Evolutionary conservation across 2,113 vertebrate genomes (phyloP).

Genomic region (Epinephelus lanceolatus): DNA sequence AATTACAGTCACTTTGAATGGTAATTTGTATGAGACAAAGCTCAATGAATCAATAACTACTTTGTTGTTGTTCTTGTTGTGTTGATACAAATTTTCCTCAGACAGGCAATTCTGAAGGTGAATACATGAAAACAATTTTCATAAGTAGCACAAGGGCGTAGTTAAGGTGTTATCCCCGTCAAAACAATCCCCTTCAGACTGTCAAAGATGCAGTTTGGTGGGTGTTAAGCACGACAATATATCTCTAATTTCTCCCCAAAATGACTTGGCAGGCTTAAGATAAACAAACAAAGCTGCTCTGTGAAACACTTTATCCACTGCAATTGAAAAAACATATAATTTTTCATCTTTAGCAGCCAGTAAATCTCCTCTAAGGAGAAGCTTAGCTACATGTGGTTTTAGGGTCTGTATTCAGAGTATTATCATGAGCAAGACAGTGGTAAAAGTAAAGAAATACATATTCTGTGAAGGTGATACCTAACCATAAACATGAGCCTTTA

Average conservation of each 20-base stretch:
- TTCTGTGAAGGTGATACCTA: background rate
- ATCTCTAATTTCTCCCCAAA: constrained; percentile 3
- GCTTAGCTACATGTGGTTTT: background rate
- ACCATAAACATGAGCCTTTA: background rate
- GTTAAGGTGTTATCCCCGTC: constrained; percentile 46
- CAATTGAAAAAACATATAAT: background rate
- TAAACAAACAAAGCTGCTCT: constrained; percentile 2
- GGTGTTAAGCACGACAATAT: background rate
- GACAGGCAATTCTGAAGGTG: constrained; percentile 55
- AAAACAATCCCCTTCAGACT: constrained; percentile 20
- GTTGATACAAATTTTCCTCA: constrained; percentile 31
- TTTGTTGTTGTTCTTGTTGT: constrained; percentile 46
- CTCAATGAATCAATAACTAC: constrained; percentile 76
- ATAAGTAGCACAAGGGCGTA: constrained; percentile 31
- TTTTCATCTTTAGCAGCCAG: background rate
- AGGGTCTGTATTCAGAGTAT: background rate
- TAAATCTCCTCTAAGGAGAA: background rate
- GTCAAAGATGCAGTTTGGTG: constrained; percentile 30
- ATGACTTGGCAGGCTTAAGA: constrained; percentile 13
- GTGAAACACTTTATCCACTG: background rate
- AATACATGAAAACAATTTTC: constrained; percentile 50
- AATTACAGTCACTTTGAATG: constrained; percentile 78
- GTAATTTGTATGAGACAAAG: constrained; percentile 73
- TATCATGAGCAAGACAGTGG: background rate
- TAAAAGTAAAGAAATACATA: background rate